Percentiles rank a stretch among this genome's conserved stretches.
Conservation (phyloP, 2,888 invertebrate genomes). For the Agrotis segetum region DNA sequence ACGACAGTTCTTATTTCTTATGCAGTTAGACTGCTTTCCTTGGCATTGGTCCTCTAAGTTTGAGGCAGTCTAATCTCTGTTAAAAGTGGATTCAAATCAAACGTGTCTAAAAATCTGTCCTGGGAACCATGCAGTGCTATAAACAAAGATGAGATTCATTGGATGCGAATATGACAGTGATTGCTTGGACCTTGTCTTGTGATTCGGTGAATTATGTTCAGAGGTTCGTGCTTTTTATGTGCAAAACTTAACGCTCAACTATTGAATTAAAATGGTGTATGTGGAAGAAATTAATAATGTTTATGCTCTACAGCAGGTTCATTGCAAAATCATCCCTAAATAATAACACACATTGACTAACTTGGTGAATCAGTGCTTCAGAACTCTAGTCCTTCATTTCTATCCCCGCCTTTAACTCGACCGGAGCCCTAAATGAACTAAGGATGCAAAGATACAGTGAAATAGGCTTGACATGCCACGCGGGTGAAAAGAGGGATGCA, state of each 20-base stretch:
- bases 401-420: conserved; percentile 15
- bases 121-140: conserved; percentile 29
- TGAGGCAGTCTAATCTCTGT: too few relatives aligned
- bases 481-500: conserved; percentile 35
- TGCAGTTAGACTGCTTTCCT: background rate
- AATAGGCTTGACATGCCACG: conserved; percentile 57
- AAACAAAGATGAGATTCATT: conserved; percentile 15
- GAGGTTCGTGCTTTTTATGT: background rate
- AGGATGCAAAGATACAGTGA: conserved; percentile 61
- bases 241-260: background rate
- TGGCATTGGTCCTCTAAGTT: too few relatives aligned
- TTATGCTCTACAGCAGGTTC: background rate
- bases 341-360: conserved; percentile 31
- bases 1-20: background rate
- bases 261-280: background rate
- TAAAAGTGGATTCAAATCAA: too few relatives aligned
- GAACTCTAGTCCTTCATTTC: conserved; percentile 16
- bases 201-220: background rate
- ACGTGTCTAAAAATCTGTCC: background rate
- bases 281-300: background rate
- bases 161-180: background rate
- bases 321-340: conserved; percentile 1
- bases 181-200: background rate
- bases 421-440: conserved; percentile 47
- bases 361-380: conserved; percentile 34